phyloP scores from a whole-genome alignment of 2,888 invertebrate genomes.

The Acrobasis consociella region DNA sequence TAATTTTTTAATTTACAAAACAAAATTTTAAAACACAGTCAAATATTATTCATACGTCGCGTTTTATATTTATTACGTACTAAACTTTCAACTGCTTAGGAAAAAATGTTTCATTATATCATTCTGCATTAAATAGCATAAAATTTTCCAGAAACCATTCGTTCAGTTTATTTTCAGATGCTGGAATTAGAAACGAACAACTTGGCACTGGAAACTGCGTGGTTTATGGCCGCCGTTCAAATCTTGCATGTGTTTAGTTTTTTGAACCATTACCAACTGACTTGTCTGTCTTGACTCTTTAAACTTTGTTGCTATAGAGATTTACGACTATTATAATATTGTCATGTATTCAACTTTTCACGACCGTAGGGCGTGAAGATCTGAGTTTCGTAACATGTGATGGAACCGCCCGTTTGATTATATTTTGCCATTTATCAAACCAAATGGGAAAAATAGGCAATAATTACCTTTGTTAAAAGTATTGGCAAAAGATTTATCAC shows the following conservation, averaged over 20 bases:
- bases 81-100: too few species aligned
- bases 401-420: not conserved
- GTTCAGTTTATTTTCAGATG: slow-evolving; percentile 72
- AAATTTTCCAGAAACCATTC: slow-evolving; percentile 55
- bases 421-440: not conserved
- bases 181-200: slow-evolving; percentile 74
- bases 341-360: slow-evolving; percentile 2
- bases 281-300: slow-evolving; percentile 25
- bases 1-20: too few species aligned
- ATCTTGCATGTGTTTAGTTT: slow-evolving; percentile 52
- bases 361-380: not conserved
- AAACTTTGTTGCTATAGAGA: slow-evolving; percentile 30
- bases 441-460: too few species aligned
- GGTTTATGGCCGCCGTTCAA: slow-evolving; percentile 74
- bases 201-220: slow-evolving; percentile 75
- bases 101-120: too few species aligned
- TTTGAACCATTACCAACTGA: slow-evolving; percentile 32
- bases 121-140: not conserved
- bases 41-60: too few species aligned
- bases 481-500: too few species aligned
- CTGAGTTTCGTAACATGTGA: not conserved
- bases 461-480: too few species aligned
- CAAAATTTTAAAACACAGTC: too few species aligned
- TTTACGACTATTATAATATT: slow-evolving; percentile 15
- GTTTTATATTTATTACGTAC: too few species aligned